These are phyloP conservation scores for Agonopterix heracliana DNA, from an alignment of 2,888 invertebrate species.

Conservation along the genomic window DNA sequence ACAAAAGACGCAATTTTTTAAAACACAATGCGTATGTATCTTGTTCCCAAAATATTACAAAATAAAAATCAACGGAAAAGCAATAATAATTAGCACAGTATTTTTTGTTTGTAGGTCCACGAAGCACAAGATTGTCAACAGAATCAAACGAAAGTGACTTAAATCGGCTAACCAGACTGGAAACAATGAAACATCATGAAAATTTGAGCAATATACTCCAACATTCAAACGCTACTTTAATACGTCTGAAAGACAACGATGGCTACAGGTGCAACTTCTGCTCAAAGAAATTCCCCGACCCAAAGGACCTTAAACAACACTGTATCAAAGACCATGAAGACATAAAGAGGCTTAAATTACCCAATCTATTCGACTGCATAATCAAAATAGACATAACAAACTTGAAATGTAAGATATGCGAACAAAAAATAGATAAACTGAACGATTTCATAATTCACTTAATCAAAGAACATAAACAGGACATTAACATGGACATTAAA, in stretches of 20 bases:
- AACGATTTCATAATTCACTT: constrained; percentile 36
- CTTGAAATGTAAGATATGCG: constrained; percentile 40
- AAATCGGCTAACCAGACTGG: not conserved
- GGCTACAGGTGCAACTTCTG: constrained; percentile 33
- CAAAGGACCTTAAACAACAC: constrained; percentile 30
- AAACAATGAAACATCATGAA: constrained; percentile 4
- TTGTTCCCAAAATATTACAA: not conserved
- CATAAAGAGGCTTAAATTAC: constrained; percentile 8
- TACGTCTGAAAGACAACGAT: constrained; percentile 20
- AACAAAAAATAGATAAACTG: constrained; percentile 21
- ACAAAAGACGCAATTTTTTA: not conserved
- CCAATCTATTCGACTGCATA: constrained; percentile 16
- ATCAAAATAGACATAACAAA: constrained; percentile 47
- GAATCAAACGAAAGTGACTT: not conserved
- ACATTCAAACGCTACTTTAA: constrained; percentile 28
- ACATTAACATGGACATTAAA: constrained; percentile 34
- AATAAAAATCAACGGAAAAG: not conserved
- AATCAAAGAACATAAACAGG: constrained; percentile 26
- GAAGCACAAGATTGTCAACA: not conserved
- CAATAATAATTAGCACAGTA: not conserved
- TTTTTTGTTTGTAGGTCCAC: not conserved
- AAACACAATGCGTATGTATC: not conserved
- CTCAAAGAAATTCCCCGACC: constrained; percentile 20
- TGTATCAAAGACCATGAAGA: constrained; percentile 24
- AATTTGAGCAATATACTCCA: constrained; percentile 21